Percentiles rank a stretch among this genome's conserved stretches.
These are phyloP conservation scores for Echinometra lucunter DNA, from an alignment of 53 echinoderm and acorn worm species.

Conservation along the genomic window DNA sequence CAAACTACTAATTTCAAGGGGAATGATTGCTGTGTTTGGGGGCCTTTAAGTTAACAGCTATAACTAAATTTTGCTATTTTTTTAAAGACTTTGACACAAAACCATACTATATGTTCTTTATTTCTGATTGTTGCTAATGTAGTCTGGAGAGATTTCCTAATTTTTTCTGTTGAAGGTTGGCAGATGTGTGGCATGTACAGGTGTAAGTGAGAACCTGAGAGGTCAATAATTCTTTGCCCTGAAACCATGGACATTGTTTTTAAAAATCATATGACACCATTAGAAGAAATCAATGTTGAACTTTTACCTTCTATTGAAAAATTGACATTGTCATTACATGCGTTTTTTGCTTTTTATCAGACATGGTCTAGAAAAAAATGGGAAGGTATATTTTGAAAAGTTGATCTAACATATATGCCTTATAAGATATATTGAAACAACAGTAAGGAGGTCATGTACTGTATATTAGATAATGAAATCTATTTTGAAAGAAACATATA, in stretches of 20 bases:
- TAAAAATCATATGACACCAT: background rate
- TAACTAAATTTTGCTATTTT: no score
- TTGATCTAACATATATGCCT: background rate
- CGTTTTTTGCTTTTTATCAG: background rate
- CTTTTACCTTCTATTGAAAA: background rate
- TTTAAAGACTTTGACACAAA: no score
- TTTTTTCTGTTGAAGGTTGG: no score
- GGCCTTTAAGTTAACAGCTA: no score
- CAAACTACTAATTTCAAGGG: no score
- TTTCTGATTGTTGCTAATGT: no score
- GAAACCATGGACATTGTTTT: background rate
- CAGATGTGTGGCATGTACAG: no score
- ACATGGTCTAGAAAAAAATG: background rate
- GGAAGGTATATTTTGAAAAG: background rate
- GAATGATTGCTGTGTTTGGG: no score
- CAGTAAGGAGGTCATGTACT: background rate
- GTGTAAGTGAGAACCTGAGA: background rate
- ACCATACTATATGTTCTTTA: no score
- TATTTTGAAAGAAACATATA: background rate
- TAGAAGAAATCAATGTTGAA: background rate
- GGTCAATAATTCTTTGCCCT: background rate
- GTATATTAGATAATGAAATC: background rate
- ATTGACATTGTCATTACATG: background rate
- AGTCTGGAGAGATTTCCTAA: no score
- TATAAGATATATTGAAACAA: background rate